These are phyloP conservation scores for Aleadryas rufinucha DNA, from an alignment of 2,113 vertebrate species.

Conservation along the genomic window DNA sequence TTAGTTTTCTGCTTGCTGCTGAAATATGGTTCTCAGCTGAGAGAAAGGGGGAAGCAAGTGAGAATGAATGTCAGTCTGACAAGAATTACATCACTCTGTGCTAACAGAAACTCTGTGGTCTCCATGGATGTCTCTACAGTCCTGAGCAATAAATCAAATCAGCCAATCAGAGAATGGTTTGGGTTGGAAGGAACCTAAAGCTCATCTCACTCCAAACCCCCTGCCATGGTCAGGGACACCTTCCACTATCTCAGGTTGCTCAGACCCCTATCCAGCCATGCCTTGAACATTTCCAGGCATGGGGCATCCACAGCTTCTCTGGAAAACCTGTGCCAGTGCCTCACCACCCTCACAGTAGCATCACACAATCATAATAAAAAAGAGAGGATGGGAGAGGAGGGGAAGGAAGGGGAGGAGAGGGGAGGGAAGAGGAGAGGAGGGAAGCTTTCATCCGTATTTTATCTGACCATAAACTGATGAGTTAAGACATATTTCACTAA, in stretches of 20 bases:
- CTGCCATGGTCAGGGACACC: not conserved
- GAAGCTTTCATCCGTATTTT: not conserved
- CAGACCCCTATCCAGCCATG: not conserved
- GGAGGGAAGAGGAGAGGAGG: not conserved
- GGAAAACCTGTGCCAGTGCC: not conserved
- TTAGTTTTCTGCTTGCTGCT: not conserved
- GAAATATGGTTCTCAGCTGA: not conserved
- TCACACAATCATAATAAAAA: not conserved
- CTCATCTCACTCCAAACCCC: not conserved
- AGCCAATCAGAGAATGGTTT: not conserved
- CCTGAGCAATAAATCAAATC: not conserved
- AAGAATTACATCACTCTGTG: not conserved
- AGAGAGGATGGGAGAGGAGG: not conserved
- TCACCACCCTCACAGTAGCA: not conserved
- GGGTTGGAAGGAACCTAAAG: not conserved
- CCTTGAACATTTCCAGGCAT: not conserved
- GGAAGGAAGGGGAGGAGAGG: accelerated
- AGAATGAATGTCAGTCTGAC: not conserved
- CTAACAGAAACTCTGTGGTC: not conserved
- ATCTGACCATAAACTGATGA: not conserved
- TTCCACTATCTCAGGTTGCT: not conserved
- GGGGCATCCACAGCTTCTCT: not conserved
- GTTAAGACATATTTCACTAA: not conserved
- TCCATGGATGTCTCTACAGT: not conserved
- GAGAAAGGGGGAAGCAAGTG: not conserved